Conservation (phyloP, 2,888 invertebrate genomes). For the Dioctria rufipes region DNA sequence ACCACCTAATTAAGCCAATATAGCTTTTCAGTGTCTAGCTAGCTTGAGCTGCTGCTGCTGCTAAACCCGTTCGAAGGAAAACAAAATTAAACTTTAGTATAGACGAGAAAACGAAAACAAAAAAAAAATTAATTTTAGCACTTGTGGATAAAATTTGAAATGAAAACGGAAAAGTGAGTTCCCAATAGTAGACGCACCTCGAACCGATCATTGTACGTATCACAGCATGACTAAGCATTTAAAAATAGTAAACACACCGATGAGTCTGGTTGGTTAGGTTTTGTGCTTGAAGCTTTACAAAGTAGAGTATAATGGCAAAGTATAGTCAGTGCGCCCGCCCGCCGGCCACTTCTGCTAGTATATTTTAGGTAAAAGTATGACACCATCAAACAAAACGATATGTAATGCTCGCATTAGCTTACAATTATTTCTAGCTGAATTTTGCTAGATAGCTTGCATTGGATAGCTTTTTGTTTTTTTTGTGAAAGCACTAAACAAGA, state of each 20-base stretch:
- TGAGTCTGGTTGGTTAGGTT: slow-evolving; percentile 53
- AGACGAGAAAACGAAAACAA: background rate
- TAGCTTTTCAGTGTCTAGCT: background rate
- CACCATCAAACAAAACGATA: slow-evolving; percentile 6
- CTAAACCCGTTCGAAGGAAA: slow-evolving; percentile 6
- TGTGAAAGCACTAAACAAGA: no score
- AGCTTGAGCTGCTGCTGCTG: background rate
- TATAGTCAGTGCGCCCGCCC: background rate
- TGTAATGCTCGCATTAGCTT: background rate
- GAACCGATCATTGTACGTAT: slow-evolving; percentile 55
- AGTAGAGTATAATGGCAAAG: background rate
- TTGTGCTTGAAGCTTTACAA: slow-evolving; percentile 11
- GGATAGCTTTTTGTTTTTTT: background rate
- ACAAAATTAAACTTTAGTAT: background rate
- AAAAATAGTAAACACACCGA: slow-evolving; percentile 71
- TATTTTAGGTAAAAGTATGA: slow-evolving; percentile 6
- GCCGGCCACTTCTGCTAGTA: background rate
- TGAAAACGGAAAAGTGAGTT: slow-evolving; percentile 43
- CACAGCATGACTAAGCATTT: slow-evolving; percentile 70
- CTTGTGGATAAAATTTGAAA: slow-evolving; percentile 8
- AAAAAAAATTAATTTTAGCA: slow-evolving; percentile 43
- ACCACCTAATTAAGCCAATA: background rate
- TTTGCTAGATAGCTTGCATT: background rate
- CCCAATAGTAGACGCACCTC: slow-evolving; percentile 47
- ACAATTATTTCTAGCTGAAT: background rate